Evolutionary conservation across 2,888 invertebrate species (phyloP).

Genomic region (Cabera pusaria): DNA sequence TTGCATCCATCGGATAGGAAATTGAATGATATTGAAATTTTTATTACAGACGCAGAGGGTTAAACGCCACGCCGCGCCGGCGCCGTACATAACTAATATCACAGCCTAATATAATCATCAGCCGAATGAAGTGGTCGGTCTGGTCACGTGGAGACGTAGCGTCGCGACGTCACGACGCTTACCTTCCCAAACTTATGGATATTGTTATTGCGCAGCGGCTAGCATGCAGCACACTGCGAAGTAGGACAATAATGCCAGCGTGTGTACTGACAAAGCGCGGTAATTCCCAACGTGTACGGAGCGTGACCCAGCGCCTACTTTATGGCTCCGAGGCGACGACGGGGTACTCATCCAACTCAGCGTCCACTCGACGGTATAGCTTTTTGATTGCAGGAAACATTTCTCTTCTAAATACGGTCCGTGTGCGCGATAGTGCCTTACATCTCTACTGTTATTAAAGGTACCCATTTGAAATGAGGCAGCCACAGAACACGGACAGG

Average conservation of each 20-base stretch:
- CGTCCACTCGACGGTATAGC: conserved; percentile 18
- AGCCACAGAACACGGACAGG: too few relatives aligned
- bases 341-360: conserved; percentile 7
- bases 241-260: too few relatives aligned
- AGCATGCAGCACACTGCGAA: too few relatives aligned
- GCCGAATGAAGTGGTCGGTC: too few relatives aligned
- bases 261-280: too few relatives aligned
- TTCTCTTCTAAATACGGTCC: conserved; percentile 18
- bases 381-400: conserved; percentile 33
- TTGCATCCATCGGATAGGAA: too few relatives aligned
- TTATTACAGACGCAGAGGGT: too few relatives aligned
- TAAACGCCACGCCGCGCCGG: neutral
- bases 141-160: too few relatives aligned
- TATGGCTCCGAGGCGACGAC: conserved; percentile 3
- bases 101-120: too few relatives aligned
- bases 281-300: too few relatives aligned
- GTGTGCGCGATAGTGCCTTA: conserved; percentile 10
- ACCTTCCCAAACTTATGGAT: neutral
- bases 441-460: conserved; percentile 13
- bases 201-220: neutral
- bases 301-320: neutral
- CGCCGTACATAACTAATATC: neutral
- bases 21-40: too few relatives aligned
- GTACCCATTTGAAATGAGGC: too few relatives aligned
- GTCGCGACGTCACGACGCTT: neutral